A percentile compares a stretch with the other conserved stretches of the same genome.
Conservation (phyloP, 2,113 vertebrate species). For the Notarius quadriscutis region DNA sequence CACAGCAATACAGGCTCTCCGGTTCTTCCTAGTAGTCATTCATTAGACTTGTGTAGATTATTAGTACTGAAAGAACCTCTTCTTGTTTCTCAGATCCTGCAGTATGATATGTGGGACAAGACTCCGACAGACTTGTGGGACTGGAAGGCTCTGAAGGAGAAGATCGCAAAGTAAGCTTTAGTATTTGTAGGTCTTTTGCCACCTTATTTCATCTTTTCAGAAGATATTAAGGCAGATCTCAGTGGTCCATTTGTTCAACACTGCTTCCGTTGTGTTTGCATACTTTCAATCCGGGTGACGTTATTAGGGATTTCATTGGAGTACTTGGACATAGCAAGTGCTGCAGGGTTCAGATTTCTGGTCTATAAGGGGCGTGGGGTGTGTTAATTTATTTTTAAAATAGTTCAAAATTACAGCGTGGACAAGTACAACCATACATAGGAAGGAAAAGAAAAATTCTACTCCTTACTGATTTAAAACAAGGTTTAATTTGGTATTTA, state of each 20-base stretch:
- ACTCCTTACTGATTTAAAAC: neutral
- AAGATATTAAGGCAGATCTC: neutral
- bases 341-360: neutral
- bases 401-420: neutral
- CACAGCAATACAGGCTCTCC: neutral
- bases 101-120: slow-evolving; percentile 93
- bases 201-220: neutral
- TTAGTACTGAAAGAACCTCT: neutral
- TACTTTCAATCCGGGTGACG: neutral
- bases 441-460: neutral
- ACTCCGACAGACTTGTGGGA: slow-evolving; percentile 88
- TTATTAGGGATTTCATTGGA: neutral
- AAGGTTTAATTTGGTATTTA: neutral
- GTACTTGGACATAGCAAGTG: neutral
- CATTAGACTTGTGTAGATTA: neutral
- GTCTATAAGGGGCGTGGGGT: neutral
- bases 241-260: neutral
- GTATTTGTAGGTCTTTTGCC: neutral
- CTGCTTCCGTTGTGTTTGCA: neutral
- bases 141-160: slow-evolving; percentile 86
- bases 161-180: slow-evolving; percentile 85
- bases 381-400: too few relatives aligned
- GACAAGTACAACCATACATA: neutral
- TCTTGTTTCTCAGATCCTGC: slow-evolving; percentile 79
- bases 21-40: neutral